These are phyloP conservation scores for Charina bottae DNA, from an alignment of 2,113 vertebrate species.

Conservation along the genomic window DNA sequence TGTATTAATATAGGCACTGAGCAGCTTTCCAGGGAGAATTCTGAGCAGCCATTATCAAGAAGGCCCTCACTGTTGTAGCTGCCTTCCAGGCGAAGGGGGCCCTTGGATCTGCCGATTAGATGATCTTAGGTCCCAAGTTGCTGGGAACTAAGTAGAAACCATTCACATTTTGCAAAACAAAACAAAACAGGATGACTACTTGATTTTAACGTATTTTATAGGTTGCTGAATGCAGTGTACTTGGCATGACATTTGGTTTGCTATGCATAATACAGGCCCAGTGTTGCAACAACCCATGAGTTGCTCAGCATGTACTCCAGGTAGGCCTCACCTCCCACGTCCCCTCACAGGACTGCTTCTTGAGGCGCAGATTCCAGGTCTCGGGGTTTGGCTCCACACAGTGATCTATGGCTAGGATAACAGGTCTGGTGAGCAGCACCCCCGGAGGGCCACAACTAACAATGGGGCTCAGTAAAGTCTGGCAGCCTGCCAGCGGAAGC, in stretches of 20 bases:
- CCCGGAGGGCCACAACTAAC: constrained; percentile 98
- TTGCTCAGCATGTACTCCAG: too few relatives aligned
- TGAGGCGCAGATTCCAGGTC: constrained; percentile 95
- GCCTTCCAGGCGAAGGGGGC: background rate
- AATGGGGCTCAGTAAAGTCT: constrained; percentile 95
- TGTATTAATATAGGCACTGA: background rate
- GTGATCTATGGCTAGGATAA: constrained; percentile 96
- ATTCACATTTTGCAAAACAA: background rate
- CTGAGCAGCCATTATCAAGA: background rate
- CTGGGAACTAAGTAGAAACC: background rate
- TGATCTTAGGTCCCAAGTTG: background rate
- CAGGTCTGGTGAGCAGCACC: constrained; percentile 92
- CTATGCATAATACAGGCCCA: background rate
- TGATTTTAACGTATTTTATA: background rate
- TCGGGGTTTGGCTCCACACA: constrained; percentile 92
- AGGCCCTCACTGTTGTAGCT: background rate
- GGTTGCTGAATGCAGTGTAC: background rate
- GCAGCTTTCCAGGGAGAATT: too few relatives aligned
- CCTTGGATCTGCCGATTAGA: too few relatives aligned
- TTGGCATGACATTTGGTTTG: background rate
- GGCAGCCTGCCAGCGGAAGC: constrained; percentile 93
- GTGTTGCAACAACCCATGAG: background rate
- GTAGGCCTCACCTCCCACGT: constrained; percentile 90
- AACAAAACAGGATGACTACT: background rate
- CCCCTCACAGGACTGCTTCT: constrained; percentile 96